These are phyloP conservation scores for Tetragnatha montana DNA, from an alignment of 2,888 invertebrate species.

Conservation along the genomic window DNA sequence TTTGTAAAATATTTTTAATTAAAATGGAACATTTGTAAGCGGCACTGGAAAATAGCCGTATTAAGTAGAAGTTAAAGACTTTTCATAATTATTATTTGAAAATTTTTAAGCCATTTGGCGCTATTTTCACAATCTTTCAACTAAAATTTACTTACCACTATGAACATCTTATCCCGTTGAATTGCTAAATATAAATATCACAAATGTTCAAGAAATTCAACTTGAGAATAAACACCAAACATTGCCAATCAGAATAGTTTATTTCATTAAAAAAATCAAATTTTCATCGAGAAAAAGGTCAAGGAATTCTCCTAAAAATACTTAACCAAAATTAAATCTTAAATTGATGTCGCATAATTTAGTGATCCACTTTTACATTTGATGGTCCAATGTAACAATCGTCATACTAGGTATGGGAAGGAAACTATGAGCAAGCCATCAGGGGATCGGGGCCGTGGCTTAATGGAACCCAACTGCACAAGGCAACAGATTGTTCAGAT, in stretches of 20 bases:
- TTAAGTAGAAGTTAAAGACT: too few relatives aligned
- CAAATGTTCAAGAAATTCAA: too few relatives aligned
- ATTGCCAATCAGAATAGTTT: conserved; percentile 61
- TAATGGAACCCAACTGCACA: conserved; percentile 44
- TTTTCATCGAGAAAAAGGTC: conserved; percentile 32
- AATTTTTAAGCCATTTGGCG: too few relatives aligned
- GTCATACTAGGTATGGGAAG: conserved; percentile 10
- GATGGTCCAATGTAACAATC: conserved; percentile 18
- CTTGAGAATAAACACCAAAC: neutral
- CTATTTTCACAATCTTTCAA: too few relatives aligned
- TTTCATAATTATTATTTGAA: too few relatives aligned
- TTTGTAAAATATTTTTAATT: too few relatives aligned
- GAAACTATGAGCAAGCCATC: conserved; percentile 64
- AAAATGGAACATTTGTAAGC: too few relatives aligned
- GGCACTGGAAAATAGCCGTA: too few relatives aligned
- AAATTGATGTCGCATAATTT: conserved; percentile 43
- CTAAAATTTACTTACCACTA: too few relatives aligned
- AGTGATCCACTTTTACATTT: conserved; percentile 52
- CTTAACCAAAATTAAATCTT: conserved; percentile 34
- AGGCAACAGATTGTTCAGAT: conserved; percentile 29
- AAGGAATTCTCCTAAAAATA: conserved; percentile 2
- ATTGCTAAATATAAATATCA: too few relatives aligned
- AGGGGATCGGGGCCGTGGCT: conserved; percentile 49
- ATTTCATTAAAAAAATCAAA: conserved; percentile 38
- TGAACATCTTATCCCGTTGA: too few relatives aligned